A percentile compares a stretch with the other conserved stretches of the same genome.
Evolutionary conservation across 2,888 invertebrate genomes (phyloP).

Genomic region (Heliconius aoede): DNA sequence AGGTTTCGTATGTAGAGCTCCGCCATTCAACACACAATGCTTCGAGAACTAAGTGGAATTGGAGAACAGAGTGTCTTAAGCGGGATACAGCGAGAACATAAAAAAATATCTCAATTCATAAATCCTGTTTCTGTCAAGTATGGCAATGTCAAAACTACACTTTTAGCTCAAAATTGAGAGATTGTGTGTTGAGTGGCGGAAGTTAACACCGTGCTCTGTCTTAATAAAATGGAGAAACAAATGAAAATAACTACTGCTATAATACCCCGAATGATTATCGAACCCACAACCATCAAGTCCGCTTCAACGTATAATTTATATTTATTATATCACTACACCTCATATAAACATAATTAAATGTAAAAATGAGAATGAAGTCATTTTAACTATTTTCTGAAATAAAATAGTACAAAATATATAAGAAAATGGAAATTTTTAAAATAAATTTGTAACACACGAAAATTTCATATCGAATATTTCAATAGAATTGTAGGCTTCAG

Average conservation of each 20-base stretch:
- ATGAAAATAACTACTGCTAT: background rate
- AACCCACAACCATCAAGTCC: background rate
- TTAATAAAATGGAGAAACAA: too few relatives aligned
- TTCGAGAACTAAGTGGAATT: too few relatives aligned
- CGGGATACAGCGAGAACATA: too few relatives aligned
- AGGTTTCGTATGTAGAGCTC: too few relatives aligned
- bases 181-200: background rate
- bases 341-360: background rate
- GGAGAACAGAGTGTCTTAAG: too few relatives aligned
- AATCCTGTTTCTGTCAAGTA: too few relatives aligned
- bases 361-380: background rate
- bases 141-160: too few relatives aligned
- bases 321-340: background rate
- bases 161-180: too few relatives aligned
- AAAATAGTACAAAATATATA: background rate
- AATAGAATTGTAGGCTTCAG: constrained; percentile 8
- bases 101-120: too few relatives aligned
- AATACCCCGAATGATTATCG: background rate
- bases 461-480: constrained; percentile 8
- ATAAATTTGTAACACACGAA: background rate
- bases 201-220: background rate
- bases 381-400: background rate
- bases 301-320: too few relatives aligned
- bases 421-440: background rate
- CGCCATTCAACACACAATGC: too few relatives aligned